Conservation (phyloP, 2,797 vertebrate genomes). For the Anas bahamensis region DNA sequence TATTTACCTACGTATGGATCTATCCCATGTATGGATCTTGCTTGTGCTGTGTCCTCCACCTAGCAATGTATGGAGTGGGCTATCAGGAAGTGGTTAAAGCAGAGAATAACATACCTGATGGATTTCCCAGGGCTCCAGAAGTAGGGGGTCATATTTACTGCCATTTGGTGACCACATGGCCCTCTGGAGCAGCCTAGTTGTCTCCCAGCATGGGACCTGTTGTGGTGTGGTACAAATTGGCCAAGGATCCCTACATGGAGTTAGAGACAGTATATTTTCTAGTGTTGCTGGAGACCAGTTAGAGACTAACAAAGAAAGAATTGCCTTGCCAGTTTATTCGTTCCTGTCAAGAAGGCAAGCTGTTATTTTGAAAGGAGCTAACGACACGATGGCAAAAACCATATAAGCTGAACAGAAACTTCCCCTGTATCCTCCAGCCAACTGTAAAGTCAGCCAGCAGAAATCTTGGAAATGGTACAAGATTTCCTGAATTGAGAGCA, state of each 20-base stretch:
- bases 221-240: neutral
- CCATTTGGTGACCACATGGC: conserved; percentile 12
- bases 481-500: conserved; percentile 22
- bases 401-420: conserved; percentile 68
- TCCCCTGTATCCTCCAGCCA: conserved; percentile 54
- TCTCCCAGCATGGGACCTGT: neutral
- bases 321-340: conserved; percentile 17
- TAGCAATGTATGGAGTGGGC: neutral
- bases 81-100: neutral
- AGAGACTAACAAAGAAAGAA: conserved; percentile 45
- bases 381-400: conserved; percentile 34
- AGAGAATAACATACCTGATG: neutral
- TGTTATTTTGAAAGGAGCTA: conserved; percentile 67
- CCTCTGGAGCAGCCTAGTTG: neutral
- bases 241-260: conserved; percentile 10
- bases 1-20: neutral
- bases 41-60: neutral
- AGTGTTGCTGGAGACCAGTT: neutral
- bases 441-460: conserved; percentile 64
- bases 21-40: neutral
- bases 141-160: neutral
- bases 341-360: conserved; percentile 66
- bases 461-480: conserved; percentile 67
- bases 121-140: neutral
- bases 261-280: neutral